These are phyloP conservation scores for Aviceda subcristata DNA, from an alignment of 2,113 vertebrate species.

Conservation along the genomic window DNA sequence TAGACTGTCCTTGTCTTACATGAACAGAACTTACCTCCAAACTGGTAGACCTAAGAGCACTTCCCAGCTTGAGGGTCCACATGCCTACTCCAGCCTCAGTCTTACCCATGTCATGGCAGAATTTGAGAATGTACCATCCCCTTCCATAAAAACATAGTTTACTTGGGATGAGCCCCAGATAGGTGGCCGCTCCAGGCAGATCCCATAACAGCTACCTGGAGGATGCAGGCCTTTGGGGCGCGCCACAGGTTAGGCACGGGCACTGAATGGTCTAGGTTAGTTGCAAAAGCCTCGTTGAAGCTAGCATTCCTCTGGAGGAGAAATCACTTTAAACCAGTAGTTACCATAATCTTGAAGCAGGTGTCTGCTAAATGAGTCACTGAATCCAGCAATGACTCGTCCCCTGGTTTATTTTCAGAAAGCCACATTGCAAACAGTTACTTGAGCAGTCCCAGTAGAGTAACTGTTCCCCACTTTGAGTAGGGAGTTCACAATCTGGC, in stretches of 20 bases:
- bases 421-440: slow-evolving; percentile 39
- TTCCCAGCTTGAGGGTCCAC: background rate
- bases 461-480: slow-evolving; percentile 31
- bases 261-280: background rate
- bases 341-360: background rate
- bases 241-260: background rate
- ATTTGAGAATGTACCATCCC: background rate
- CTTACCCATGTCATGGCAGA: background rate
- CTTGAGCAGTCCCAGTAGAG: slow-evolving; percentile 41
- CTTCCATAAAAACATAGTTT: background rate
- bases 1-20: background rate
- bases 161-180: background rate
- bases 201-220: background rate
- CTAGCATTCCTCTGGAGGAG: background rate
- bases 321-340: background rate
- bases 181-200: background rate
- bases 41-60: background rate
- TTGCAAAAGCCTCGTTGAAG: background rate
- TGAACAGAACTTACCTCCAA: background rate
- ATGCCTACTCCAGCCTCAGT: background rate
- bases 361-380: slow-evolving; percentile 35
- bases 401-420: slow-evolving; percentile 35
- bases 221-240: background rate
- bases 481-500: slow-evolving; percentile 51
- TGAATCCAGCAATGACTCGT: background rate